These are phyloP conservation scores for Phalacrocorax pelagicus DNA, from an alignment of 2,113 vertebrate species.

Conservation along the genomic window DNA sequence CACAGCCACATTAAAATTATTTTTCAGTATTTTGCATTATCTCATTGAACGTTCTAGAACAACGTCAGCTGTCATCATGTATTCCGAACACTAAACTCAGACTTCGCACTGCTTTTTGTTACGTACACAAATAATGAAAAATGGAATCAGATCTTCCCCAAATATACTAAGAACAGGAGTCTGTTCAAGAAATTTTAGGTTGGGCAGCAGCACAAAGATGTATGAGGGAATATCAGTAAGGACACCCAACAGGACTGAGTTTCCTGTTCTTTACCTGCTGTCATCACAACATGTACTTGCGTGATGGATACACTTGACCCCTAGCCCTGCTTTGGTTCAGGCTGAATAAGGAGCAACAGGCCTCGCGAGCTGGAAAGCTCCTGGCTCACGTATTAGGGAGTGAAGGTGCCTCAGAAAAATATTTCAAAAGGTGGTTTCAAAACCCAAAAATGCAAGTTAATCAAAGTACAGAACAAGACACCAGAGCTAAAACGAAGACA, in stretches of 20 bases:
- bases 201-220: not conserved
- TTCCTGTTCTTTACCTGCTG: not conserved
- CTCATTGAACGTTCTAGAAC: not conserved
- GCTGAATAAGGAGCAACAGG: too few relatives aligned
- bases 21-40: not conserved
- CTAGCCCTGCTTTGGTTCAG: not conserved
- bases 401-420: not conserved
- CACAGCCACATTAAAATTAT: not conserved
- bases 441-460: not conserved
- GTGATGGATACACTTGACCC: not conserved
- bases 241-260: not conserved
- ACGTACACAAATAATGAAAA: not conserved
- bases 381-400: not conserved
- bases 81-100: not conserved
- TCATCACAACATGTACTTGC: not conserved
- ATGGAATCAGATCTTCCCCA: not conserved
- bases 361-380: not conserved
- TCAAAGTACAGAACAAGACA: not conserved
- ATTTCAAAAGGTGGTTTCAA: not conserved
- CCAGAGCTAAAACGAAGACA: not conserved
- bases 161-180: not conserved
- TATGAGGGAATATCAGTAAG: accelerated
- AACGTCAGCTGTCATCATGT: not conserved
- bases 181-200: not conserved
- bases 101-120: not conserved